Evolutionary conservation across 2,113 vertebrate genomes (phyloP).

Genomic region (Tachysurus vachellii): DNA sequence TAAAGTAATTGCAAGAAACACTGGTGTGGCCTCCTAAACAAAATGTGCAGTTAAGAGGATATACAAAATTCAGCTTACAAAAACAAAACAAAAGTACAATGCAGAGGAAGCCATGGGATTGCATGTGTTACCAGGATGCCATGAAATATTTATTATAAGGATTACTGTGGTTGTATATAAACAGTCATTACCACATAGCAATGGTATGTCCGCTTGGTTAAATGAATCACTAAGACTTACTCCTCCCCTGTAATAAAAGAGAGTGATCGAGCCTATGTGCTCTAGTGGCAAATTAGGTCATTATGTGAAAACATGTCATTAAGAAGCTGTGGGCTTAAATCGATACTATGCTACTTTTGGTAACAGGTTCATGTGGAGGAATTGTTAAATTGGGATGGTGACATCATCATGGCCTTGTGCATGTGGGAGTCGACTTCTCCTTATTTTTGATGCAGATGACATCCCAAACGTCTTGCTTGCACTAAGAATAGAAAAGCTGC

Average conservation of each 20-base stretch:
- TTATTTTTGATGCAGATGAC: slow-evolving; percentile 62
- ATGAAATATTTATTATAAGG: slow-evolving; percentile 45
- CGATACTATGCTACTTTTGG: slow-evolving; percentile 72
- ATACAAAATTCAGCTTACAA: slow-evolving; percentile 28
- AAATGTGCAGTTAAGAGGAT: slow-evolving; percentile 7
- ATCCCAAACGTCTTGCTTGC: slow-evolving; percentile 63
- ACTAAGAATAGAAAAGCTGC: slow-evolving; percentile 48
- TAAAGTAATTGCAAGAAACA: not conserved
- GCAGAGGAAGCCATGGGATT: not conserved
- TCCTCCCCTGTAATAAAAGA: slow-evolving; percentile 11
- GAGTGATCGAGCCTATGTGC: slow-evolving; percentile 43
- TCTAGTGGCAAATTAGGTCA: slow-evolving; percentile 72
- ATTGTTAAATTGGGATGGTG: slow-evolving; percentile 57
- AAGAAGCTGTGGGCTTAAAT: slow-evolving; percentile 68
- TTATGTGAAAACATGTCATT: slow-evolving; percentile 68
- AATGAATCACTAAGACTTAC: slow-evolving; percentile 15
- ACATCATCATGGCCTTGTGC: slow-evolving; percentile 57
- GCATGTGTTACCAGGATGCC: slow-evolving; percentile 34
- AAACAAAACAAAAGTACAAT: not conserved
- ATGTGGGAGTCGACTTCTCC: slow-evolving; percentile 40
- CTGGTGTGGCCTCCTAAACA: not conserved
- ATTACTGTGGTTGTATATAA: slow-evolving; percentile 34
- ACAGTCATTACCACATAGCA: slow-evolving; percentile 29
- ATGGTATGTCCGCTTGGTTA: slow-evolving; percentile 39
- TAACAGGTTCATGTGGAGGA: slow-evolving; percentile 74